Conservation (phyloP, 1,140 invertebrate genomes). For the Hyles vespertilio region DNA sequence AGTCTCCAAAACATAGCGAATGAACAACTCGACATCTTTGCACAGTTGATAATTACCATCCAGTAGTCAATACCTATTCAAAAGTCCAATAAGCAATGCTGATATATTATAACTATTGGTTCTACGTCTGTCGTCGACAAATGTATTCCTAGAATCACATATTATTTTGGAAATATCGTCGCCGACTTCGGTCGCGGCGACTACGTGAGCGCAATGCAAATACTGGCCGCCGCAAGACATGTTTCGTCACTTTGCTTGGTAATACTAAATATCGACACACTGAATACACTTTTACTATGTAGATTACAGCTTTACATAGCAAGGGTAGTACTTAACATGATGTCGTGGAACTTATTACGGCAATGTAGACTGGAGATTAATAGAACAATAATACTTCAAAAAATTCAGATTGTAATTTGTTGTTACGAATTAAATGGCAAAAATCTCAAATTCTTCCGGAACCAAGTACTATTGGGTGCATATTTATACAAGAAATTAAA, state of each 20-base stretch:
- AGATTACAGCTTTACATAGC: background rate
- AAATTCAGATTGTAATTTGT: no score
- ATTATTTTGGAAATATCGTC: constrained; percentile 39
- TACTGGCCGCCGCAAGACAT: constrained; percentile 29
- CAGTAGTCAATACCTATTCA: background rate
- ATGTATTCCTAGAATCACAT: constrained; percentile 30
- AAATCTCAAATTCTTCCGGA: no score
- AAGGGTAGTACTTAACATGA: no score
- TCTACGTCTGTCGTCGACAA: constrained; percentile 17
- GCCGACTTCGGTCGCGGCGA: constrained; percentile 25
- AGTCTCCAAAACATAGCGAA: no score
- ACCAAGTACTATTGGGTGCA: no score
- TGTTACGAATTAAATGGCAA: no score
- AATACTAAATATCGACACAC: constrained; percentile 23
- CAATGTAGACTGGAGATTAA: no score
- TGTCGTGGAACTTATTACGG: no score
- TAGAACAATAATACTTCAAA: no score
- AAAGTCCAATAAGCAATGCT: background rate
- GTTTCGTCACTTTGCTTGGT: constrained; percentile 46
- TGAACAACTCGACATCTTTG: no score
- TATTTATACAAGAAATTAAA: no score
- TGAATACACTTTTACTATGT: background rate
- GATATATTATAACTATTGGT: constrained; percentile 18
- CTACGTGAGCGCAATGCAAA: constrained; percentile 40
- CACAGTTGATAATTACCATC: no score